Conservation (phyloP, 1,140 invertebrate species). For the Trachymyrmex septentrionalis region DNA sequence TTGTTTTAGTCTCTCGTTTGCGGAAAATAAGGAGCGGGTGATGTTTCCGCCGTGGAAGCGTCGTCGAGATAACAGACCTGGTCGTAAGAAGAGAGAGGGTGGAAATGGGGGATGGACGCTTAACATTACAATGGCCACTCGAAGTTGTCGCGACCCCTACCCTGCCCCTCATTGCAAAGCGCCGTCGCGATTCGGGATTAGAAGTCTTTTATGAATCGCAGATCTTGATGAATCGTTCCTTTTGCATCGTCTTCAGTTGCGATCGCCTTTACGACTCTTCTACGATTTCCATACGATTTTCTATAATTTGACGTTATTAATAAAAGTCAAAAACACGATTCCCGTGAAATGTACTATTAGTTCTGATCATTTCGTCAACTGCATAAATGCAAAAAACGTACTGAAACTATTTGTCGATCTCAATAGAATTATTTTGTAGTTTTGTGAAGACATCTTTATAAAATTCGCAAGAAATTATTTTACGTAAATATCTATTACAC, state of each 20-base stretch:
- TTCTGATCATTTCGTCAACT: not conserved
- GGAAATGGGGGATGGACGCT: constrained; percentile 60
- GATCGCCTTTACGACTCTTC: constrained; percentile 31
- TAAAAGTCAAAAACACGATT: not conserved
- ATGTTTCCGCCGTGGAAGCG: constrained; percentile 51
- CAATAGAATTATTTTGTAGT: not conserved
- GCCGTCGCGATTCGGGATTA: constrained; percentile 77
- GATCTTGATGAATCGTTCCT: constrained; percentile 81
- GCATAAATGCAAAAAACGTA: not conserved
- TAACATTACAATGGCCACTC: constrained; percentile 81
- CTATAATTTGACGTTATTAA: constrained; percentile 51
- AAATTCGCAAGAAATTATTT: not conserved
- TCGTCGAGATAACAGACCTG: constrained; percentile 59
- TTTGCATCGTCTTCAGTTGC: constrained; percentile 42
- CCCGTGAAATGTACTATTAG: not conserved
- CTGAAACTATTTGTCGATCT: not conserved
- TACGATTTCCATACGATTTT: constrained; percentile 45
- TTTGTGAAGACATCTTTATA: not conserved
- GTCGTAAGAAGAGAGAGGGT: constrained; percentile 58
- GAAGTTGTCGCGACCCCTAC: constrained; percentile 53
- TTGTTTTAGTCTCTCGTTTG: constrained; percentile 41
- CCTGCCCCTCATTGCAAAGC: constrained; percentile 65
- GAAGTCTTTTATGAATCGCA: constrained; percentile 80
- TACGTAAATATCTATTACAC: not conserved
- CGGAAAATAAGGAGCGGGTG: constrained; percentile 54